Evolutionary conservation across 2,888 invertebrate genomes (phyloP).

Genomic region (Drosophila pseudotakahashii): DNA sequence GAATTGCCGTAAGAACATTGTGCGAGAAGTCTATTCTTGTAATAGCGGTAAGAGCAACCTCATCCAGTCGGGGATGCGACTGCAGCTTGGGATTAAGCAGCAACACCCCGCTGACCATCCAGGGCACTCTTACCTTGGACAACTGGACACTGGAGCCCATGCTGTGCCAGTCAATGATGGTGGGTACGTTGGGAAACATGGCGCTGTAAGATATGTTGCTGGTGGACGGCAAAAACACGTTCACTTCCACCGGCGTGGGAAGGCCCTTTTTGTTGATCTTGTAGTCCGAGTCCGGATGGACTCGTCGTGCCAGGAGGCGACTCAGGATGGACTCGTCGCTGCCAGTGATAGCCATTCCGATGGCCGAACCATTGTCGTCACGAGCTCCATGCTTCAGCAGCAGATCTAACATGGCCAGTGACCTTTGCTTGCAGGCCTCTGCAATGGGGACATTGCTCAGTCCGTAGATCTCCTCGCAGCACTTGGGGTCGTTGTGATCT

Average conservation of each 20-base stretch:
- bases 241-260: constrained; percentile 85
- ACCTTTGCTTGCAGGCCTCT: constrained; percentile 84
- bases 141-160: constrained; percentile 87
- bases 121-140: constrained; percentile 90
- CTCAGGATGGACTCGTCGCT: constrained; percentile 91
- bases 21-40: constrained; percentile 96
- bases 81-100: constrained; percentile 93
- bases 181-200: constrained; percentile 92
- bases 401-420: constrained; percentile 83
- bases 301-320: constrained; percentile 93
- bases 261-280: constrained; percentile 95
- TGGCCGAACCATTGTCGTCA: constrained; percentile 94
- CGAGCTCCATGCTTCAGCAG: constrained; percentile 88
- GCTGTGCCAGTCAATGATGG: constrained; percentile 97
- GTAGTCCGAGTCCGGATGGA: constrained; percentile 95
- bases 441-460: constrained; percentile 83
- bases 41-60: constrained; percentile 93
- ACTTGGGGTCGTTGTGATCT: constrained; percentile 84
- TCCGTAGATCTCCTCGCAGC: constrained; percentile 84
- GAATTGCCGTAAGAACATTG: constrained; percentile 92
- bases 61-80: constrained; percentile 87
- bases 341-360: constrained; percentile 90
- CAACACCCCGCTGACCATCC: constrained; percentile 93
- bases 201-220: constrained; percentile 90
- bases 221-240: constrained; percentile 85